Percentiles rank a stretch among this genome's conserved stretches.
These are phyloP conservation scores for Ammodramus savannarum DNA, from an alignment of 2,113 vertebrate genomes.

Conservation along the genomic window DNA sequence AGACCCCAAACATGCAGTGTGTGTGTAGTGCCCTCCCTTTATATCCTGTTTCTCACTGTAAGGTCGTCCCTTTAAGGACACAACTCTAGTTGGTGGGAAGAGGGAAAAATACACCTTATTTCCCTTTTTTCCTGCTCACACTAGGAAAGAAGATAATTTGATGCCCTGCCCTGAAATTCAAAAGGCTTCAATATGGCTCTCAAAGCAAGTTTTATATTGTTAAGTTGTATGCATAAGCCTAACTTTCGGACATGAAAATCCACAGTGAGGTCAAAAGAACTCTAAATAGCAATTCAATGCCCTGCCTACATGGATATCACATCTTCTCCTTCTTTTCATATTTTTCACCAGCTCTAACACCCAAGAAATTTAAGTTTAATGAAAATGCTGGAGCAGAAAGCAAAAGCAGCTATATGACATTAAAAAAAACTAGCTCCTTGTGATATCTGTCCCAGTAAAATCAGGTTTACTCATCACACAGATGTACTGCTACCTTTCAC, in stretches of 20 bases:
- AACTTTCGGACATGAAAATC: not conserved
- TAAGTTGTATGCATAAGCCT: not conserved
- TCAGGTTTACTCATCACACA: not conserved
- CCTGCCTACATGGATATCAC: not conserved
- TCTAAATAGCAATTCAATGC: not conserved
- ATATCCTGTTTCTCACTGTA: not conserved
- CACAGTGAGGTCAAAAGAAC: not conserved
- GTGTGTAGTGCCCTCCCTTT: not conserved
- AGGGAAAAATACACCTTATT: not conserved
- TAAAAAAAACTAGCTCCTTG: not conserved
- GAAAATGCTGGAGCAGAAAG: not conserved
- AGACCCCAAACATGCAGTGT: not conserved
- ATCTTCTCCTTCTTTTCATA: not conserved
- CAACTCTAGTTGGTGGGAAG: not conserved
- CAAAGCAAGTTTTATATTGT: not conserved
- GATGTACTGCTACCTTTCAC: not conserved
- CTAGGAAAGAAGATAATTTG: not conserved
- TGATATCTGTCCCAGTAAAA: not conserved
- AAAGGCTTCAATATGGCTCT: not conserved
- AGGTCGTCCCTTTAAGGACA: not conserved
- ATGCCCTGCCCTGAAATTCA: not conserved
- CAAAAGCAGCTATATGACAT: not conserved
- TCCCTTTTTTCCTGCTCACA: not conserved
- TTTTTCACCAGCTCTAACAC: not conserved
- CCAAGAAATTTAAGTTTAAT: not conserved